A percentile compares a stretch with the other conserved stretches of the same genome.
Evolutionary conservation across 2,888 invertebrate genomes (phyloP).

Genomic region (Cryptocheilus praepositus): DNA sequence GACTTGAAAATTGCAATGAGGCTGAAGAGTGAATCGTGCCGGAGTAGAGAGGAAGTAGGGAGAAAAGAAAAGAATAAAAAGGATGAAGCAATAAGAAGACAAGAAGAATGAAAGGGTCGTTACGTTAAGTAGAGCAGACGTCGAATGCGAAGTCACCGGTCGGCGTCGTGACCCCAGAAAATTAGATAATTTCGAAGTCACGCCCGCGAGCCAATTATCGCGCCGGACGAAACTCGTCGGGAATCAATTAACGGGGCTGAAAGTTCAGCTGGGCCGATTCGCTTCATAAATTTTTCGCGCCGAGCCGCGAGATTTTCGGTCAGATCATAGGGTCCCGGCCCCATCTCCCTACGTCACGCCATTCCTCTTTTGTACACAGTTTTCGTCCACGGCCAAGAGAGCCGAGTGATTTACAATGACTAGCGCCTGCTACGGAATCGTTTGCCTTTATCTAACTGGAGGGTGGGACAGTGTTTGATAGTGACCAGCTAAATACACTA

Average conservation of each 20-base stretch:
- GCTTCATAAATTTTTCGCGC: constrained; percentile 13
- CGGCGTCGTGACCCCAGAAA: constrained; percentile 42
- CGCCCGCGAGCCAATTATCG: constrained; percentile 48
- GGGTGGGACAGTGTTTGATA: neutral
- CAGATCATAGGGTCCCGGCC: neutral
- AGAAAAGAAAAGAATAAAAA: neutral
- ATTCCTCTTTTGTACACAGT: too few relatives aligned
- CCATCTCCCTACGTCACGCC: too few relatives aligned
- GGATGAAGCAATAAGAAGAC: neutral
- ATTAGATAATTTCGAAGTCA: constrained; percentile 52
- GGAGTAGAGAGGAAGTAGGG: neutral
- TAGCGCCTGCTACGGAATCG: neutral
- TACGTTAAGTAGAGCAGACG: constrained; percentile 10
- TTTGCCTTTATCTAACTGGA: neutral
- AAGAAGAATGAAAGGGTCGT: constrained; percentile 15
- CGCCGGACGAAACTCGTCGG: constrained; percentile 25
- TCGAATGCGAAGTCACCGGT: constrained; percentile 10
- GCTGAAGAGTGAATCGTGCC: constrained; percentile 19
- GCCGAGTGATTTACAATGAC: neutral
- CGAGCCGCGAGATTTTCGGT: neutral
- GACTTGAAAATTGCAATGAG: constrained; percentile 20
- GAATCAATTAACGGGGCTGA: constrained; percentile 55
- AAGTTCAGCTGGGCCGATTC: constrained; percentile 47
- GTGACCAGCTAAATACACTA: too few relatives aligned
- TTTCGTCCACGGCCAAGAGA: too few relatives aligned